Base-by-base conservation (phyloP, 1,140 invertebrate species). In the Cyclargus thomasi region DNA sequence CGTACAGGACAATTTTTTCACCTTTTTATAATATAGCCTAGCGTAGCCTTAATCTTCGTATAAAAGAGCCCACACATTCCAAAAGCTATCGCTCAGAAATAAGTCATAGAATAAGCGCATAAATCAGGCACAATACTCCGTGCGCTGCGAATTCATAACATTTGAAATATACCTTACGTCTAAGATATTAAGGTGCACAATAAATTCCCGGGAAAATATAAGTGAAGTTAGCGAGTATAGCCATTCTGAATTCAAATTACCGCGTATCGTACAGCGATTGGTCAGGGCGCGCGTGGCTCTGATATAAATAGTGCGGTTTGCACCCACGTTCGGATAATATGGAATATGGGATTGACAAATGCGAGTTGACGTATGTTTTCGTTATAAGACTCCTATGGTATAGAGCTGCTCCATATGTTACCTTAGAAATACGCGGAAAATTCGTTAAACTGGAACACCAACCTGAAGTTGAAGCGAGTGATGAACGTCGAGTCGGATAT, bases 251-350 rank as follows among this genome's bases (percentile, higher is more conserved):
- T 86, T 86, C 81, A 83, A 86, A 86, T 83, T 82, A 80, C 76
- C 75, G 80, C 77, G 76, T 80, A 85, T 85, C 77, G 76, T 75
- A 74, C 80, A 75, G 82, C 80, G 84, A 86, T 86, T 85, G 84
- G 84, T 83, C 82, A 82, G 81, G 74, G 77, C 79, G 74, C 78
- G 76, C 76, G 80, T 76, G 80, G 79, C 78, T 75, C 73, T 74
- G 81, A 83, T 84, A 86, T 83, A 86, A 86, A 86, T 85, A 85
- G 83, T 82, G 83, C 75, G 83, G 82, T 84, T 82, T 75, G 73
- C 71, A 67, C 71, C 72, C 72, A 72, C 74, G 79, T 67, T 81
- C 47, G 77, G 63, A 67, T 78, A 77, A 74, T 76, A 69, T 83
- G 82, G 79, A 82, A 75, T 74, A 75, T 74, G 67, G 68, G 53